A percentile compares a stretch with the other conserved stretches of the same genome.
phyloP scores from a whole-genome alignment of 2,113 vertebrate genomes.

The Thalassoma bifasciatum region DNA sequence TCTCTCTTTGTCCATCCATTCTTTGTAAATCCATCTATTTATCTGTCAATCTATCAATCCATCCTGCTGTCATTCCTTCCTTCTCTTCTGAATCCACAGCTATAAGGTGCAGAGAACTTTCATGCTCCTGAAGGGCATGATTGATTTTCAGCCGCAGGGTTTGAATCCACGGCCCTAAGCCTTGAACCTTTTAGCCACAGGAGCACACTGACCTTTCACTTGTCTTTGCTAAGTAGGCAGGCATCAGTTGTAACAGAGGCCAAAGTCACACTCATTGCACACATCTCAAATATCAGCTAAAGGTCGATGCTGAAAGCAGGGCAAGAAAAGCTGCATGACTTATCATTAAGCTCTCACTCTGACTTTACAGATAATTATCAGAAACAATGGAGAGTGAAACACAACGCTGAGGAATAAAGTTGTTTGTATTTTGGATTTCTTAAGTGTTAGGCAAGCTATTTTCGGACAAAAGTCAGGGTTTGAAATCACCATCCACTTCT shows the following conservation, averaged over 20 bases:
- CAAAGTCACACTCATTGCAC: slow-evolving; percentile 49
- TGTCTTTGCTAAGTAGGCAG: slow-evolving; percentile 67
- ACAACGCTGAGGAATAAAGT: not conserved
- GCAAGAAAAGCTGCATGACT: slow-evolving; percentile 28
- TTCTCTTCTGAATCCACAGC: slow-evolving; percentile 16
- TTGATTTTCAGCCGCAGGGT: slow-evolving; percentile 71
- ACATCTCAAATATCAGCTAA: slow-evolving; percentile 70
- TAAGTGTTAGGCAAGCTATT: not conserved
- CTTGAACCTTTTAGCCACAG: slow-evolving; percentile 57
- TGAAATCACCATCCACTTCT: not conserved
- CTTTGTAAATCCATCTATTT: slow-evolving; percentile 9
- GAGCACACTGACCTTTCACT: slow-evolving; percentile 70
- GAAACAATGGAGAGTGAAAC: not conserved
- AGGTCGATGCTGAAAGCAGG: slow-evolving; percentile 53
- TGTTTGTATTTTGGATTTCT: slow-evolving; percentile 13
- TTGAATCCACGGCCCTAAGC: slow-evolving; percentile 55
- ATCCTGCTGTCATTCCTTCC: not conserved
- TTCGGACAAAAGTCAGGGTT: not conserved
- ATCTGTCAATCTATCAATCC: slow-evolving; percentile 8
- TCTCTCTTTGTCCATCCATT: too few species aligned
- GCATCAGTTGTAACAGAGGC: slow-evolving; percentile 61
- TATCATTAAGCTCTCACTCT: slow-evolving; percentile 14
- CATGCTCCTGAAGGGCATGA: slow-evolving; percentile 58
- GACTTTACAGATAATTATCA: slow-evolving; percentile 31
- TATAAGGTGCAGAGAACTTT: slow-evolving; percentile 25